Conservation (phyloP, 2,888 invertebrate species). For the Ornithoptera priamus region DNA sequence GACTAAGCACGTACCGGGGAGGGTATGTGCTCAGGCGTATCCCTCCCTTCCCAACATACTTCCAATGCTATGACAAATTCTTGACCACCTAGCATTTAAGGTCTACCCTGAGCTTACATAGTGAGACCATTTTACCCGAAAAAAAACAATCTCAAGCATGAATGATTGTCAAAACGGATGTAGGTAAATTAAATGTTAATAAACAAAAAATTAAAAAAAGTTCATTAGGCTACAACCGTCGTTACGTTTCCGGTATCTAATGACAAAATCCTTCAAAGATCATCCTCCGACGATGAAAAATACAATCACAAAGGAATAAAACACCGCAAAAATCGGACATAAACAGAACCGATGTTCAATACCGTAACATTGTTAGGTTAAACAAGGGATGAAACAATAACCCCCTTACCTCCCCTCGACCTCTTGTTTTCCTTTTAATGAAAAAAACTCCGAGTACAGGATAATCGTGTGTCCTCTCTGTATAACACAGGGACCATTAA, state of each 20-base stretch:
- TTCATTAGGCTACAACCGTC: background rate
- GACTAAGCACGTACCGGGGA: too few relatives aligned
- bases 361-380: constrained; percentile 15
- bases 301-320: background rate
- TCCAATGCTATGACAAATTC: too few relatives aligned
- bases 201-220: background rate
- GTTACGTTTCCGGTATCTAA: constrained; percentile 31
- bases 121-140: too few relatives aligned
- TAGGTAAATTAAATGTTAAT: too few relatives aligned
- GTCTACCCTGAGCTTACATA: too few relatives aligned
- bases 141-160: too few relatives aligned
- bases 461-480: constrained; percentile 28
- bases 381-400: constrained; percentile 24
- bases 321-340: background rate
- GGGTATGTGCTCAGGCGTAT: too few relatives aligned
- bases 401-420: background rate
- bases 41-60: too few relatives aligned
- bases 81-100: too few relatives aligned
- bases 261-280: background rate
- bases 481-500: constrained; percentile 23
- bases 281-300: background rate
- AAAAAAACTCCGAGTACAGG: constrained; percentile 20
- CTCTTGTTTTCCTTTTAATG: constrained; percentile 26
- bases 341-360: constrained; percentile 15
- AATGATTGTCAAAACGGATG: too few relatives aligned